Conservation (phyloP, 2,888 invertebrate species). For the Apotomis turbidana region DNA sequence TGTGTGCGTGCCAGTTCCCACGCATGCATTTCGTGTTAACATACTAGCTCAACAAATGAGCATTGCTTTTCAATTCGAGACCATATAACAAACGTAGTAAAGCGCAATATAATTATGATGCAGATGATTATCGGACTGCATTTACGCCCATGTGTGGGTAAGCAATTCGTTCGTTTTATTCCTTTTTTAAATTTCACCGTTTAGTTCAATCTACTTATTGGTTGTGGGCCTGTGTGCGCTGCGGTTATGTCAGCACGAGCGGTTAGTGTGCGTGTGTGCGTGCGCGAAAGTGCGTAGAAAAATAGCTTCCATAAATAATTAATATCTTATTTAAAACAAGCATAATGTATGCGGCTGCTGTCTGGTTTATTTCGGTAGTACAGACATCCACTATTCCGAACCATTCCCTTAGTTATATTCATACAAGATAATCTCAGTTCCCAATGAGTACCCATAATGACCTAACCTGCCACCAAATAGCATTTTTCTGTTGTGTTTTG, state of each 20-base stretch:
- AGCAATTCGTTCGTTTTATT: conserved; percentile 81
- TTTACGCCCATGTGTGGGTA: conserved; percentile 67
- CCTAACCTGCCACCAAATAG: no score
- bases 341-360: conserved; percentile 37
- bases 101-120: conserved; percentile 49
- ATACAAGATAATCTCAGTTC: not conserved
- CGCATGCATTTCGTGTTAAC: conserved; percentile 73
- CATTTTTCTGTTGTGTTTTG: no score
- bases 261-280: conserved; percentile 42
- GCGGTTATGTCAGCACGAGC: conserved; percentile 60
- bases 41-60: conserved; percentile 72
- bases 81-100: conserved; percentile 49
- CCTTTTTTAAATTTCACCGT: conserved; percentile 84
- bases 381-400: conserved; percentile 2
- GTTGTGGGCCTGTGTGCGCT: conserved; percentile 72
- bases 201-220: conserved; percentile 85
- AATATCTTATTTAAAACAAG: conserved; percentile 43
- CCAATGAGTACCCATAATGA: not conserved
- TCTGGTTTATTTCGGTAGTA: conserved; percentile 32
- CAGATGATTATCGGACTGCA: conserved; percentile 79
- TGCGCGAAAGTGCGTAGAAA: conserved; percentile 47
- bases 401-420: not conserved
- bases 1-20: conserved; percentile 70
- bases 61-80: conserved; percentile 49
- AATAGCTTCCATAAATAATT: conserved; percentile 42